Evolutionary conservation across 2,113 vertebrate genomes (phyloP).

Genomic region (Lates calcarifer): DNA sequence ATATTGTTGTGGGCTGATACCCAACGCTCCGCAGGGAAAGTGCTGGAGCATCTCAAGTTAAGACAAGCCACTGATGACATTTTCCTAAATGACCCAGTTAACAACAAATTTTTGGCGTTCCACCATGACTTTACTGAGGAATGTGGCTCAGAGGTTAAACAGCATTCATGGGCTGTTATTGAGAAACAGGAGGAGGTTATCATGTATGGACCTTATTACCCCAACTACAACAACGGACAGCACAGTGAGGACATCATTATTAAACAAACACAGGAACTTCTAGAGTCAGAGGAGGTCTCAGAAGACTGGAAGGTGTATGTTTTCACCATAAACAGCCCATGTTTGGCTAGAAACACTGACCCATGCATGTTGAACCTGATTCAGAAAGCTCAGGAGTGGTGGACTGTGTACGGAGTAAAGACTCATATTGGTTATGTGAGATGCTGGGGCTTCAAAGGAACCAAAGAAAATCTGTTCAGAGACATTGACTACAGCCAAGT

Average conservation of each 20-base stretch:
- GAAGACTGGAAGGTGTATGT: constrained; percentile 55
- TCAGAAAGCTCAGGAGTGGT: constrained; percentile 66
- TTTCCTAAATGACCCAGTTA: constrained; percentile 32
- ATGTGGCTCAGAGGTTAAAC: constrained; percentile 57
- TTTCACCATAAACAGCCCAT: constrained; percentile 73
- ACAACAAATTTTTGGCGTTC: constrained; percentile 64
- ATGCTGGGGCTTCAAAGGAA: constrained; percentile 74
- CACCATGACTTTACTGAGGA: constrained; percentile 67
- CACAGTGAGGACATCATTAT: constrained; percentile 75
- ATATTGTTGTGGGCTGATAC: constrained; percentile 60
- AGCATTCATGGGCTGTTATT: constrained; percentile 70
- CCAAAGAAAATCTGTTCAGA: constrained; percentile 71
- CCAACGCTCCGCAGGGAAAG: constrained; percentile 45
- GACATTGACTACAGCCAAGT: constrained; percentile 56
- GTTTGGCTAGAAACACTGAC: constrained; percentile 61
- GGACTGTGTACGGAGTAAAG: constrained; percentile 57
- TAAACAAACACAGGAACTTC: constrained; percentile 68
- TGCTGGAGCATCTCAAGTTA: constrained; percentile 43
- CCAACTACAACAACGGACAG: constrained; percentile 59
- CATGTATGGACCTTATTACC: constrained; percentile 72
- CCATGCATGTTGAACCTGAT: constrained; percentile 73
- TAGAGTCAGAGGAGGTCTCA: constrained; percentile 28
- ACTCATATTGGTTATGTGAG: constrained; percentile 67
- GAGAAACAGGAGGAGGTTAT: constrained; percentile 72
- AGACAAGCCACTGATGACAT: constrained; percentile 1